A percentile compares a stretch with the other conserved stretches of the same genome.
phyloP scores from a whole-genome alignment of 2,113 vertebrate genomes.

The Odontesthes bonariensis region DNA sequence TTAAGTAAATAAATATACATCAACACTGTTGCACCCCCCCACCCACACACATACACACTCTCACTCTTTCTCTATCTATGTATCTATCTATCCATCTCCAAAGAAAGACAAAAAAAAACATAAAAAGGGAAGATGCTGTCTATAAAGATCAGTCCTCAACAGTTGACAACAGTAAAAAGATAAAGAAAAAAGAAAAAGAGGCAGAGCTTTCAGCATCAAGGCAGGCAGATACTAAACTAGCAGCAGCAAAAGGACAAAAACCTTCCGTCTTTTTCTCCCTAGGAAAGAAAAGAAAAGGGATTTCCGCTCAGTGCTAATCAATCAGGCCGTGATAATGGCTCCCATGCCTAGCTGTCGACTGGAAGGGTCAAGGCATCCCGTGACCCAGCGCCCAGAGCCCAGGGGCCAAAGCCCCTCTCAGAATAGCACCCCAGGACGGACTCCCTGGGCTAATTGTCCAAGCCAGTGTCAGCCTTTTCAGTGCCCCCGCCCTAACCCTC shows the following conservation, averaged over 20 bases:
- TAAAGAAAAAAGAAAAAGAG: constrained; percentile 17
- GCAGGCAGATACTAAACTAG: constrained; percentile 52
- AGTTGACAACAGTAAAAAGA: constrained; percentile 40
- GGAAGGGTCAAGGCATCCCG: constrained; percentile 84
- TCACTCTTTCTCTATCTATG: too few relatives aligned
- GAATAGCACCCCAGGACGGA: constrained; percentile 83
- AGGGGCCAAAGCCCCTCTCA: constrained; percentile 75
- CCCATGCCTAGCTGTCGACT: constrained; percentile 84
- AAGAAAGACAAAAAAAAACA: not conserved
- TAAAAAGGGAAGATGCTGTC: constrained; percentile 15
- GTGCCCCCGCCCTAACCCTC: constrained; percentile 56
- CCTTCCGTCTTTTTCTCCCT: constrained; percentile 59
- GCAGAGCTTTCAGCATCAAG: constrained; percentile 39
- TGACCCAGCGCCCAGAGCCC: constrained; percentile 82
- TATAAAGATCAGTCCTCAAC: constrained; percentile 34
- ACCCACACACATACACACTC: not conserved
- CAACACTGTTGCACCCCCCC: not conserved
- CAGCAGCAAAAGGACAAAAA: constrained; percentile 73
- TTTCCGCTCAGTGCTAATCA: constrained; percentile 87
- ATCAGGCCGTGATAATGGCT: constrained; percentile 87
- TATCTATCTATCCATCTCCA: not conserved
- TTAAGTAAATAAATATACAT: constrained; percentile 19
- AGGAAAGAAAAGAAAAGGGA: constrained; percentile 78
- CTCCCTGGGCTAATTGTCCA: constrained; percentile 84
- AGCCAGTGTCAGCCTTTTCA: constrained; percentile 84